phyloP scores from a whole-genome alignment of 2,113 vertebrate species.

The Entelurus aequoreus region DNA sequence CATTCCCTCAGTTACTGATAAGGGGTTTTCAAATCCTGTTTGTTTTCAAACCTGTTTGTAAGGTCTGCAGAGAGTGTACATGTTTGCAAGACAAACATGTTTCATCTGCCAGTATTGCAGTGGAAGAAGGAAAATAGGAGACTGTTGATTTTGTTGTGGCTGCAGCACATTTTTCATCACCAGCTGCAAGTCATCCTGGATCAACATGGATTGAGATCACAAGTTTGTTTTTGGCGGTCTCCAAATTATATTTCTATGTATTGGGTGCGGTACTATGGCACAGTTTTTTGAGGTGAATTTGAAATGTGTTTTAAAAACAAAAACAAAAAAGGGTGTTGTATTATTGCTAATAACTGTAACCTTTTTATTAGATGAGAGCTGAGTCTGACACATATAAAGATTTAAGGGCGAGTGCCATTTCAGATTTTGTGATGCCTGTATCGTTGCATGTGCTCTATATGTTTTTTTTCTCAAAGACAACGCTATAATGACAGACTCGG shows the following conservation, averaged over 20 bases:
- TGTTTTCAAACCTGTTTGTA: constrained; percentile 34
- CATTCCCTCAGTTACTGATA: constrained; percentile 3
- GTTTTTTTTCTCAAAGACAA: constrained; percentile 45
- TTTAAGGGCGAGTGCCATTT: constrained; percentile 8
- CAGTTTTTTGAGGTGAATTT: background rate
- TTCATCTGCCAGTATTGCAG: constrained; percentile 3
- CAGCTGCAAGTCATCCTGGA: constrained; percentile 31
- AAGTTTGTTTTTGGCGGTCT: too few species aligned
- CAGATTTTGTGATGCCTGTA: constrained; percentile 5
- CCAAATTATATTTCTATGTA: too few species aligned
- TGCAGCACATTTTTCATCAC: constrained; percentile 25
- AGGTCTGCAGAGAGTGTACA: background rate
- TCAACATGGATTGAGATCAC: constrained; percentile 1
- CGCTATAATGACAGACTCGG: constrained; percentile 37
- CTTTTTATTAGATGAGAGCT: background rate
- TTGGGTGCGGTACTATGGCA: too few species aligned
- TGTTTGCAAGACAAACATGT: constrained; percentile 16
- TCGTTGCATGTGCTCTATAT: constrained; percentile 2
- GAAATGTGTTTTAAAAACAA: background rate
- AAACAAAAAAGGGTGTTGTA: too few species aligned
- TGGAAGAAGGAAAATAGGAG: background rate
- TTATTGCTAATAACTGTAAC: background rate
- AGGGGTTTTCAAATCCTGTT: constrained; percentile 11
- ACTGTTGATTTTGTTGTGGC: constrained; percentile 8
- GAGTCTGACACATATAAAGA: background rate